Conservation (phyloP, 2,888 invertebrate genomes). For the Caenorhabditis zanzibari region DNA sequence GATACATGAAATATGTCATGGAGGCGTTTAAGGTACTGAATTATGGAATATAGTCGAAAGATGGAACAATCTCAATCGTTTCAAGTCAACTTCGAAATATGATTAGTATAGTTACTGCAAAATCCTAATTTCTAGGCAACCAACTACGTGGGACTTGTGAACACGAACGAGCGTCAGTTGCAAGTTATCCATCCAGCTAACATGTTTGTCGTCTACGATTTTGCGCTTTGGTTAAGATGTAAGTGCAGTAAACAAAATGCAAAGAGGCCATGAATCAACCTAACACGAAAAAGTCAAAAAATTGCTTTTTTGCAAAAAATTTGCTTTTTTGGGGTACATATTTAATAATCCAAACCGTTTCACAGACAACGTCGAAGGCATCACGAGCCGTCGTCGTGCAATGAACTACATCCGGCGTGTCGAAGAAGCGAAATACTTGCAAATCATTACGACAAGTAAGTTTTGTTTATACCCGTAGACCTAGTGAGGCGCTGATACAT, state of each 20-base stretch:
- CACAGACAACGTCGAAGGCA: slow-evolving; percentile 58
- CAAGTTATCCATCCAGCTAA: slow-evolving; percentile 23
- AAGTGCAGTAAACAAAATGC: not conserved
- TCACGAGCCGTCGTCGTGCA: slow-evolving; percentile 14
- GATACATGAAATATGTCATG: slow-evolving; percentile 9
- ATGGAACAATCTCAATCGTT: no score
- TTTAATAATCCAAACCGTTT: no score
- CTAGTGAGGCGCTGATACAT: no score
- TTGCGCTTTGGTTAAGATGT: slow-evolving; percentile 58
- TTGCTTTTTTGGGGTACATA: no score
- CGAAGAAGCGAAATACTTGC: slow-evolving; percentile 27
- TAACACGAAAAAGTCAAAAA: no score
- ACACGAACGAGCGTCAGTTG: slow-evolving; percentile 9
- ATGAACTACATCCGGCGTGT: slow-evolving; percentile 49
- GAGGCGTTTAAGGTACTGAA: slow-evolving; percentile 30
- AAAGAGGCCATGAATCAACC: not conserved
- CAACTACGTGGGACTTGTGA: slow-evolving; percentile 24
- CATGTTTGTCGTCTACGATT: slow-evolving; percentile 56
- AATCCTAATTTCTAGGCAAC: not conserved
- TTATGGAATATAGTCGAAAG: no score
- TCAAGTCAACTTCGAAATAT: no score
- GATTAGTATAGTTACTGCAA: no score
- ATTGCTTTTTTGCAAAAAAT: no score
- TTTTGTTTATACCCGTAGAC: no score
- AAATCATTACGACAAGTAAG: slow-evolving; percentile 50